Evolutionary conservation across 1,140 invertebrate species (phyloP), one percentile per base, ranked within the genome.

Genomic region (Leptestheria dahalacensis): DNA sequence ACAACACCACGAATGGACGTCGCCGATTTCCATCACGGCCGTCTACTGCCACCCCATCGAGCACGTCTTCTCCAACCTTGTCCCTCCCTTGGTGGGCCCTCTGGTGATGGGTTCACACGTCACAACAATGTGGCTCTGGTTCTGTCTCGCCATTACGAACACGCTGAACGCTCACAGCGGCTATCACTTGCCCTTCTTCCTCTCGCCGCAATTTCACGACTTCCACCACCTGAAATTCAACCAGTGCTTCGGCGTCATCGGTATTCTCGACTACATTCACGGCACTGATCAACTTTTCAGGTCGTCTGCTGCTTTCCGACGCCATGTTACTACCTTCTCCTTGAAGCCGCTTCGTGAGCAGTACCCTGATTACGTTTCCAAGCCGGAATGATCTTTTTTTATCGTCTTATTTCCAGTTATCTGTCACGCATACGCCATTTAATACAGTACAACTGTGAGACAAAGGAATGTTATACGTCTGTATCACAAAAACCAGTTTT

Each of bases 41-140:
- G 77, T 90, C 46, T 93, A 92, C 72, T 87, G 86, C 64, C 88
- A 92, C 73, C 89, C 90, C 2, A 66, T 92, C 11, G 90, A 92
- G 69, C 88, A 92, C 70, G 75, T 90, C 49, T 77, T 90, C 50
- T 86, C 85, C 24, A 92, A 92, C 73, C 67, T 91, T 24, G 57
- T 90, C 29, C 89, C 89, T 24, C 82, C 84, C 6, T 79, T 88
- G 64, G 65, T 88, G 21, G 90, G 90, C 12, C 85, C 90, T 11
- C 77, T 89, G 21, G 66, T 91, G 1, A 78, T 88, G 73, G 83
- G 85, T 9, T 86, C 84, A 10, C 89, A 93, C 70, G 80, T 91
- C 25, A 82, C 83, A 21, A 87, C 85, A 2, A 78, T 84, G 25
- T 90, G 85, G 82, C 67, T 91, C 21, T 91, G 88, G 87, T 88